Conservation (phyloP, 1,140 invertebrate genomes). For the Bacillus rossius region DNA sequence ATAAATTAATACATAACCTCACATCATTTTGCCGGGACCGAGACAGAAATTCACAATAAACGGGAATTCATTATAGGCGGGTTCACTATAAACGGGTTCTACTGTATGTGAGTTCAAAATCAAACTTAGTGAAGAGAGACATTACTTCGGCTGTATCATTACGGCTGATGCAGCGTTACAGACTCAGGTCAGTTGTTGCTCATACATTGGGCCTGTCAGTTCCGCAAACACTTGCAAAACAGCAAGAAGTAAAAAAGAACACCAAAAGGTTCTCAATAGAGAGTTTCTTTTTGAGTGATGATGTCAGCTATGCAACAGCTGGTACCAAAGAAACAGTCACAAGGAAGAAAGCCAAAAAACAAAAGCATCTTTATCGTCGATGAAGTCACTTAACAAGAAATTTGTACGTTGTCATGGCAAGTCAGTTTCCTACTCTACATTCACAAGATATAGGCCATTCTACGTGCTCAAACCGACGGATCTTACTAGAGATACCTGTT, state of each 20-base stretch:
- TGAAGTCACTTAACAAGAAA: neutral
- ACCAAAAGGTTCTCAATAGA: neutral
- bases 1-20: too few relatives aligned
- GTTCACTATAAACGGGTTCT: too few relatives aligned
- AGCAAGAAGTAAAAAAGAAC: neutral
- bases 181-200: neutral
- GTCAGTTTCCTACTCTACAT: slow-evolving; percentile 12
- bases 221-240: neutral
- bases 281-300: neutral
- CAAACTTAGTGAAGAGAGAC: neutral
- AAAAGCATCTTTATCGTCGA: neutral
- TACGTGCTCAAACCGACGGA: slow-evolving; percentile 19
- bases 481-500: slow-evolving; percentile 21
- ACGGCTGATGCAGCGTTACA: neutral
- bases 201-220: neutral
- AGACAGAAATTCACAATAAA: too few relatives aligned
- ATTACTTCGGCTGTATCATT: neutral
- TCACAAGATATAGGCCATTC: slow-evolving; percentile 22
- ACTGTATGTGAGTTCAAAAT: neutral
- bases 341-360: neutral
- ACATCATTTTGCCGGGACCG: too few relatives aligned
- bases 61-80: too few relatives aligned
- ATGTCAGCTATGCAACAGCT: neutral
- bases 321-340: neutral
- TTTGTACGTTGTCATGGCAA: neutral